phyloP scores from a whole-genome alignment of 1,140 invertebrate species.

The Zaprionus gabonicus region DNA sequence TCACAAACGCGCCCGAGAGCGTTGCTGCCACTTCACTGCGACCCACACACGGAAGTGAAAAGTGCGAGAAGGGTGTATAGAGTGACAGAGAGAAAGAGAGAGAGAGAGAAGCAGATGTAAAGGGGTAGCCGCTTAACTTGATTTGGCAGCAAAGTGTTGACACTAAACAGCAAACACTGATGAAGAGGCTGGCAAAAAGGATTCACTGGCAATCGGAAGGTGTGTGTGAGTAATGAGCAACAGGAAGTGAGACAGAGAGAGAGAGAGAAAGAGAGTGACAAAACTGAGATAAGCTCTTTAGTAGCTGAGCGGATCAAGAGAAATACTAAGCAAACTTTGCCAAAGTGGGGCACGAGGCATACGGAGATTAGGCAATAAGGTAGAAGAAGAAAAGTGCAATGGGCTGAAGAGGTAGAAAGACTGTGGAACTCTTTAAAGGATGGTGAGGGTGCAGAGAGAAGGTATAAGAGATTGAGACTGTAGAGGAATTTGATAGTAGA shows the following conservation, averaged over 20 bases:
- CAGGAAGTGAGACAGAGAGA: conserved; percentile 11
- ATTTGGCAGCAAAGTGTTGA: conserved; percentile 12
- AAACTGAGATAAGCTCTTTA: conserved; percentile 7
- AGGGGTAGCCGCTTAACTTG: background rate
- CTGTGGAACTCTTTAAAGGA: background rate
- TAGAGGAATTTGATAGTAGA: too few relatives aligned
- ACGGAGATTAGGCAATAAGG: background rate
- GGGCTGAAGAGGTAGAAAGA: background rate
- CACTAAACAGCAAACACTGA: conserved; percentile 17
- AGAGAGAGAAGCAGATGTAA: background rate
- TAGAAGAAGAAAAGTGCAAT: background rate
- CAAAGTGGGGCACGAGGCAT: background rate
- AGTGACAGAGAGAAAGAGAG: background rate
- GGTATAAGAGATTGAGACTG: too few relatives aligned
- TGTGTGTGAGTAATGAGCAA: conserved; percentile 32
- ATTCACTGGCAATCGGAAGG: conserved; percentile 22
- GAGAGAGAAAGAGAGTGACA: conserved; percentile 2
- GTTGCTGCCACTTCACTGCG: conserved; percentile 19
- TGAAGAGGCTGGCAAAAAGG: conserved; percentile 22
- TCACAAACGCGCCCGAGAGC: conserved; percentile 24
- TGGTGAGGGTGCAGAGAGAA: background rate
- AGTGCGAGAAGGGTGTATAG: conserved; percentile 15
- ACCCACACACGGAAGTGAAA: conserved; percentile 46
- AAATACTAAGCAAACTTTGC: background rate
- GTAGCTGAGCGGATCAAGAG: conserved; percentile 3